Percentiles rank a stretch among this genome's conserved stretches.
phyloP scores from a whole-genome alignment of 2,797 vertebrate species.

The Sphenodon punctatus region DNA sequence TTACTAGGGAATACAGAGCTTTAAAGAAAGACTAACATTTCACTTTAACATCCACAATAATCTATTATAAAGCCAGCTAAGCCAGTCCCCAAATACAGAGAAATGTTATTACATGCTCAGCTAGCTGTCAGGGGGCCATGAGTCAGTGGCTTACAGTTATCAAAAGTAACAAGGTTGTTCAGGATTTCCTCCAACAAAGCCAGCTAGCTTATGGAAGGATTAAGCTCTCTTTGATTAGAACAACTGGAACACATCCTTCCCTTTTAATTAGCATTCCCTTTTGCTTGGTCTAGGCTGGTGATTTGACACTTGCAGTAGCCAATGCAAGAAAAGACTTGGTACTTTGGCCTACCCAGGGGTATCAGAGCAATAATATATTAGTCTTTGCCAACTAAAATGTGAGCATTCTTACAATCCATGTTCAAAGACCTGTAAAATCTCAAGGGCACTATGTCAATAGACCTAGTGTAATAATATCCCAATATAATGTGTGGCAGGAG shows the following conservation, averaged over 20 bases:
- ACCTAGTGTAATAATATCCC: slow-evolving; percentile 49
- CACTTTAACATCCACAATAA: slow-evolving; percentile 81
- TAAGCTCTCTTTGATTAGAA: slow-evolving; percentile 82
- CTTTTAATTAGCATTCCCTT: slow-evolving; percentile 76
- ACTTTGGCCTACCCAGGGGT: slow-evolving; percentile 24
- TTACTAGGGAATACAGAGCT: slow-evolving; percentile 73
- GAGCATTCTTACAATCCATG: slow-evolving; percentile 40
- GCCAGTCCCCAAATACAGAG: slow-evolving; percentile 82
- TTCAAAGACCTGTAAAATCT: slow-evolving; percentile 64
- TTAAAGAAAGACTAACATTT: slow-evolving; percentile 84
- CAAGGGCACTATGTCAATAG: slow-evolving; percentile 52
- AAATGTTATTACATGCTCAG: slow-evolving; percentile 84
- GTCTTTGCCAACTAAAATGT: slow-evolving; percentile 20
- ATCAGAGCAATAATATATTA: slow-evolving; percentile 1
- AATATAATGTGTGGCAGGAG: slow-evolving; percentile 59
- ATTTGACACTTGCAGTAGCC: slow-evolving; percentile 64
- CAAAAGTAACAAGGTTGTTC: slow-evolving; percentile 85
- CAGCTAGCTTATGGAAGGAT: slow-evolving; percentile 78
- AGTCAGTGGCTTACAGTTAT: slow-evolving; percentile 83
- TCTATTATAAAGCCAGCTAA: slow-evolving; percentile 84
- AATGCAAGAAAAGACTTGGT: slow-evolving; percentile 34
- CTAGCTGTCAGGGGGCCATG: slow-evolving; percentile 80
- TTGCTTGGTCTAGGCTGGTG: slow-evolving; percentile 63
- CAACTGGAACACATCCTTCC: slow-evolving; percentile 75
- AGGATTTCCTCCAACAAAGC: slow-evolving; percentile 81